phyloP scores from a whole-genome alignment of 2,888 invertebrate genomes.

The Chrysomela aeneicollis region DNA sequence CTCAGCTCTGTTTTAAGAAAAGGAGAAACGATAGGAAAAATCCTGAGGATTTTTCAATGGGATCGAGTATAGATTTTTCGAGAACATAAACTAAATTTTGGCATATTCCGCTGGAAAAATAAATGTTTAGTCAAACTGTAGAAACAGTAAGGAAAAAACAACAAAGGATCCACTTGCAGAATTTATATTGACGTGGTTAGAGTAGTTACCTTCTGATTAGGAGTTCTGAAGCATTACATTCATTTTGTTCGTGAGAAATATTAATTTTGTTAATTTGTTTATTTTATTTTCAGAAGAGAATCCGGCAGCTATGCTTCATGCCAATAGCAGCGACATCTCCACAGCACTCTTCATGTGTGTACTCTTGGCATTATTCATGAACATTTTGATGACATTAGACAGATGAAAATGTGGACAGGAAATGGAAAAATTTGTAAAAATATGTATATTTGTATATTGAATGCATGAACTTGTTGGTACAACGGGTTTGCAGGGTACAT shows the following conservation, averaged over 20 bases:
- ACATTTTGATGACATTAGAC: conserved; percentile 37
- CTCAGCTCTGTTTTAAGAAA: too few species aligned
- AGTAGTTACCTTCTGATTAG: too few species aligned
- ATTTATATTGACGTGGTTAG: too few species aligned
- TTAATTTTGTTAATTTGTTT: conserved; percentile 15
- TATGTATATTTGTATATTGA: conserved; percentile 19
- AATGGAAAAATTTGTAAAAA: background rate
- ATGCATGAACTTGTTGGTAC: background rate
- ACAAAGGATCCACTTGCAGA: too few species aligned
- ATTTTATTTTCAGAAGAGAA: conserved; percentile 69
- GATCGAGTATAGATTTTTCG: too few species aligned
- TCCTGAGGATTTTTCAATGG: too few species aligned
- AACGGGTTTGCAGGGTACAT: background rate
- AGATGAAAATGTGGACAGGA: conserved; percentile 33
- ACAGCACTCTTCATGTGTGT: conserved; percentile 42
- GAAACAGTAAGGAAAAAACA: too few species aligned
- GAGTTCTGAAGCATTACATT: too few species aligned
- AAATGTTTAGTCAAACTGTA: too few species aligned
- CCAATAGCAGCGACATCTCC: conserved; percentile 61
- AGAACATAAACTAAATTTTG: too few species aligned
- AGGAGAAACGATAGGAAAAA: too few species aligned
- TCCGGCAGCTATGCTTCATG: conserved; percentile 77
- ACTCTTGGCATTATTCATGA: conserved; percentile 33
- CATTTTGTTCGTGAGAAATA: background rate
- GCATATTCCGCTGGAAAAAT: too few species aligned